These are phyloP conservation scores for Tetragonula carbonaria DNA, from an alignment of 2,888 invertebrate species.

Conservation along the genomic window DNA sequence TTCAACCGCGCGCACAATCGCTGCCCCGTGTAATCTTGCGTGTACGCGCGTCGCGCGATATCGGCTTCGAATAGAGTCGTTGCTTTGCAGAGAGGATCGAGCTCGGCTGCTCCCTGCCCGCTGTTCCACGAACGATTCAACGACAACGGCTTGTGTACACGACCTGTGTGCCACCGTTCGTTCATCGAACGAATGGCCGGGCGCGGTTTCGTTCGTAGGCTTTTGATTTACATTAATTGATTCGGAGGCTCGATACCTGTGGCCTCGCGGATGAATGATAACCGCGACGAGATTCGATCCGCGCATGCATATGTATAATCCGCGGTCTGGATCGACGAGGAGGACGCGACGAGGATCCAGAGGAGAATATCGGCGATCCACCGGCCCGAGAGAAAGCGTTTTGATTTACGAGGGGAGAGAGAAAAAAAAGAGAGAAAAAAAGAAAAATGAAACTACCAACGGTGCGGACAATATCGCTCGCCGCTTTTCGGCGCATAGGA, in stretches of 20 bases:
- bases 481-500: not conserved
- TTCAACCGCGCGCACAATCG: constrained; percentile 46
- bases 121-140: not conserved
- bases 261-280: constrained; percentile 51
- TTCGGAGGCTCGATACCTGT: constrained; percentile 46
- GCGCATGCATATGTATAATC: constrained; percentile 52
- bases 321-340: not conserved
- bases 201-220: constrained; percentile 52
- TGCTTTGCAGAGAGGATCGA: not conserved
- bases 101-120: not conserved
- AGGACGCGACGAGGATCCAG: not conserved
- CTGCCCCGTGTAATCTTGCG: constrained; percentile 54
- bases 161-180: not conserved
- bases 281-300: constrained; percentile 55
- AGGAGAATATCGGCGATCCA: not conserved
- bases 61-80: constrained; percentile 27
- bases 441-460: constrained; percentile 34
- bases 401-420: constrained; percentile 46
- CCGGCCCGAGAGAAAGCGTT: not conserved
- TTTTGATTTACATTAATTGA: constrained; percentile 66
- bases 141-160: too few species aligned
- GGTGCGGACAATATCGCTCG: constrained; percentile 30
- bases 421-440: too few species aligned
- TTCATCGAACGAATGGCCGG: constrained; percentile 1
- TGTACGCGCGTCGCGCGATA: constrained; percentile 47